Evolutionary conservation across 2,113 vertebrate genomes (phyloP), one percentile per base, ranked within the genome.

Genomic region (Mesoclemmys tuberculata): DNA sequence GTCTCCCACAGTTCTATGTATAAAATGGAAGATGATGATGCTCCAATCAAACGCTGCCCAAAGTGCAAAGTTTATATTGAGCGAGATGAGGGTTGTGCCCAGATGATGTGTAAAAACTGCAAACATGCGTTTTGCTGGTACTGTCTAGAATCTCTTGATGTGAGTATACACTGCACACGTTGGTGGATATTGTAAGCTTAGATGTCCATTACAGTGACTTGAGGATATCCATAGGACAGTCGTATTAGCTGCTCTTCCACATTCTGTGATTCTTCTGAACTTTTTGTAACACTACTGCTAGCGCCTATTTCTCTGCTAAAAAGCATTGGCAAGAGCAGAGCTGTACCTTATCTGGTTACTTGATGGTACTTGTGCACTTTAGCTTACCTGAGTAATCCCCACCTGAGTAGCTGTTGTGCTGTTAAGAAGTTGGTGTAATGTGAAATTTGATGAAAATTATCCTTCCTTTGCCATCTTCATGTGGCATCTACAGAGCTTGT

Each of bases 101-200:
- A 99, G 97, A 99, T 99, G 99, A 99, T 99, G 99, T 99, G 99
- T 94, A 99, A 99, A 98, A 99, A 99, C 98, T 99, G 99, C 98
- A 99, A 99, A 92, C 99, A 99, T 16, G 99, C 99, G 93, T 99
- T 99, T 98, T 99, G 99, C 98, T 99, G 99, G 99, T 99, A 99
- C 98, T 99, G 99, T 97, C 98, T 99, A 97, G 99, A 99, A 95
- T 99, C 99, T 38, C 98, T 99, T 93, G 99, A 99, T 58, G 99
- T 99, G 98, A 99, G 99, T 99, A 91, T 21, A 3, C 10, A 49
- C 51, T 1, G 2, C 51, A 14, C n/a, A 18, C 1, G 87, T 68
- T 5, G 6, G 10, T 84, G 41, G 4, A 55, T 90, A 41, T 95
- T 55, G 75, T 51, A 82, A 93, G 11, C n/a, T 58, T 82, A 38